phyloP scores from a whole-genome alignment of 92 coral and sea anemone species.

The Porites evermanni region DNA sequence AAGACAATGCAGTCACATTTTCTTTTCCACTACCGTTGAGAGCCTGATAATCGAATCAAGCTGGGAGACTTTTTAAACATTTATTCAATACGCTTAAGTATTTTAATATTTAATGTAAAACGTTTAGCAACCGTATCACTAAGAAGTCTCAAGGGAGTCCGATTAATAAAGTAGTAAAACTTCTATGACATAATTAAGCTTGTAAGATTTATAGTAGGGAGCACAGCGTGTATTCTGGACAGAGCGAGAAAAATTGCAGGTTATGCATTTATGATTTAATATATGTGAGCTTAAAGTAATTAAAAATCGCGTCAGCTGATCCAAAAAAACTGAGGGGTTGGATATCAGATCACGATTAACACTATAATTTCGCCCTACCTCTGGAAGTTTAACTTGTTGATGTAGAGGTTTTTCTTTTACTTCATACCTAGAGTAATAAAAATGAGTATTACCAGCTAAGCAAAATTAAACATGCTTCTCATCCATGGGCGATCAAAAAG shows the following conservation, averaged over 20 bases:
- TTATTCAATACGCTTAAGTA: too few relatives aligned
- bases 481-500: neutral
- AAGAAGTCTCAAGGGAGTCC: neutral
- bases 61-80: neutral
- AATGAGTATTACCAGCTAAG: neutral
- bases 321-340: neutral
- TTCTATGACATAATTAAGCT: too few relatives aligned
- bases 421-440: conserved; percentile 10
- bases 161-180: too few relatives aligned
- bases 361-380: neutral
- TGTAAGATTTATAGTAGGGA: too few relatives aligned
- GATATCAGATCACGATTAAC: neutral
- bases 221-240: neutral
- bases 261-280: too few relatives aligned
- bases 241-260: neutral
- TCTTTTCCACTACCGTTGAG: neutral
- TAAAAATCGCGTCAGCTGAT: neutral
- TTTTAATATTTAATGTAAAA: too few relatives aligned
- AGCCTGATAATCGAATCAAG: neutral
- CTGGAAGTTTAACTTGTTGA: conserved; percentile 2
- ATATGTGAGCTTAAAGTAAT: neutral
- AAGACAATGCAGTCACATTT: neutral
- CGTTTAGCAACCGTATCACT: neutral
- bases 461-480: neutral
- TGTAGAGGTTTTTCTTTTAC: conserved; percentile 21